Evolutionary conservation across 2,888 invertebrate species (phyloP), one percentile per base, ranked within the genome.

Genomic region (Heliconius ismenius): DNA sequence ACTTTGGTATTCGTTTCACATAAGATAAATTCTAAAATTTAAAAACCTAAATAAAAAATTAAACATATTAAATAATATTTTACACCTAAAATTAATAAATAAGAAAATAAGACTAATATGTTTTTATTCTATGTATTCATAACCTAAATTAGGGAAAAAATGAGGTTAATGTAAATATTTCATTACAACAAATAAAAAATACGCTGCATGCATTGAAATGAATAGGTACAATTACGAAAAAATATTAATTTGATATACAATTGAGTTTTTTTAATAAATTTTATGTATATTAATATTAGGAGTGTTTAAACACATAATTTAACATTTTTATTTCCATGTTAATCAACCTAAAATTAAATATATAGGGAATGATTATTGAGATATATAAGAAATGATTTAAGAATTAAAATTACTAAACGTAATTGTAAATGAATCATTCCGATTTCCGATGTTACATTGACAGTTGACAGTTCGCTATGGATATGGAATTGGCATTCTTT

Each of bases 1-100:
- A 86, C 84, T 83, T 83, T 28, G 69, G 39, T 73, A 63, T 62
- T 73, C 69, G 28, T 85, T 88, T 43, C 75, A 87, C 84, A 84
- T 81, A 85, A 69, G 7, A 43, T 67, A 39, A 43, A 39, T 24
- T 15, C 3, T 7, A 15, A 67, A 67, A 67, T 36, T 15, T 43
- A 24, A 67, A 24, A 39, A 67, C 24, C 26, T 67, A 39, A 67
- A 67, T 43, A 39, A 39, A 39, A n/a, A 67, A 7, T 43, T 43
- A 9, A 24, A 39, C 3, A 67, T 13, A 43, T 43, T 43, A 3
- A 43, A 6, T 24, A 24, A 43, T 67, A 67, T 43, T 13, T 39
- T 43, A 9, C 1, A 18, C 13, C 7, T 24, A 39, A 67, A 67
- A 39, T 26, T 24, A 43, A 32, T 32, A 32, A 54, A 49, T 13